A percentile compares a stretch with the other conserved stretches of the same genome.
Evolutionary conservation across 2,113 vertebrate genomes (phyloP).

Genomic region (Azemiops feae): DNA sequence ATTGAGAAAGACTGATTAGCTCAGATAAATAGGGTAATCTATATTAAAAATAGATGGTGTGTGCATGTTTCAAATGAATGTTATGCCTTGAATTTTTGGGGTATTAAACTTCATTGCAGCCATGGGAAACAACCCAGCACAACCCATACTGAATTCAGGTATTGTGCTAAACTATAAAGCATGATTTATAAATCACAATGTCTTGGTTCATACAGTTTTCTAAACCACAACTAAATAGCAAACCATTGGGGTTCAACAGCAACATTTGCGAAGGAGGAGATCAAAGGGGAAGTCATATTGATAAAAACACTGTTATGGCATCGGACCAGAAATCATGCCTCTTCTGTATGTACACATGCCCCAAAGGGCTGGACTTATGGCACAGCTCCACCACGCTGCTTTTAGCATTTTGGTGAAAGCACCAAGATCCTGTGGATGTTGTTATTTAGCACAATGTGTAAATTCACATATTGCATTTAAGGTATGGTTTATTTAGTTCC

Average conservation of each 20-base stretch:
- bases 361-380: not conserved
- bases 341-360: not conserved
- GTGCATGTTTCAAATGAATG: not conserved
- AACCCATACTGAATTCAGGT: not conserved
- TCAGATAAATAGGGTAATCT: not conserved
- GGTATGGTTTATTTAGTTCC: not conserved
- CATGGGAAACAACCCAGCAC: not conserved
- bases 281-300: not conserved
- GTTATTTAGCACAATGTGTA: not conserved
- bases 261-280: not conserved
- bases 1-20: not conserved
- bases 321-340: not conserved
- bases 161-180: not conserved
- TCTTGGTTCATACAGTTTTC: not conserved
- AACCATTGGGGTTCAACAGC: not conserved
- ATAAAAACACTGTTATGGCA: not conserved
- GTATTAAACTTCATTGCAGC: not conserved
- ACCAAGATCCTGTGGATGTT: not conserved
- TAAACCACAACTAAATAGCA: not conserved
- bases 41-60: not conserved
- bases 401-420: not conserved
- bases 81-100: not conserved
- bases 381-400: not conserved
- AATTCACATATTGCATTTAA: not conserved
- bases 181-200: not conserved